Evolutionary conservation across 2,797 vertebrate species (phyloP), one percentile per base, ranked within the genome.

Genomic region (Naso thynnoides): DNA sequence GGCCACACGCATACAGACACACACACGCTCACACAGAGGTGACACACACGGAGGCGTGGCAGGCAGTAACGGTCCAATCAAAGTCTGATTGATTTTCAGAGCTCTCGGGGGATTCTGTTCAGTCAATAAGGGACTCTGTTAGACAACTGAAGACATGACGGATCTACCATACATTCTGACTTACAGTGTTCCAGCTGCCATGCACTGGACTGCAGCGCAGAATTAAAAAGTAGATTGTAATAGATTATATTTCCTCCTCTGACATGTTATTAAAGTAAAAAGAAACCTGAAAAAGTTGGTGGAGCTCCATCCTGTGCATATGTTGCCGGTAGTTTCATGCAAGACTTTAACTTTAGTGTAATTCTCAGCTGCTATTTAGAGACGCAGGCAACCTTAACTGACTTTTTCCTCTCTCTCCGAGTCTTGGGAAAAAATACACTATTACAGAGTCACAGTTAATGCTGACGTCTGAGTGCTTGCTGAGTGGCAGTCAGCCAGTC

Each of bases 101-200:
- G 86, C 82, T 87, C 91, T 82, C 76, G 3, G 74, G 78, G 79
- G 88, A 89, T 81, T 82, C 84, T 67, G 78, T 49, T 63, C 67
- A 76, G 83, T 93, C 91, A 88, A 91, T 91, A 90, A 68, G 61
- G 45, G 81, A 89, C 81, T 90, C 83, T 91, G 91, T 93, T 81
- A 81, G 90, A 93, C 89, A 88, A 81, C 79, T 85, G 81, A 76
- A 83, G 84, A 89, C 87, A 90, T 90, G 87, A 93, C 86, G 88
- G 88, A 93, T 87, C 73, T 62, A 47, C 78, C 83, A 65, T 72
- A 76, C 69, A 27, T 84, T 78, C 48, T 33, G 41, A 38, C 66
- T 74, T 82, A 74, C 79, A 72, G 78, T 23, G 41, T 76, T 68
- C 36, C 86, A 78, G 76, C 76, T 79, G 78, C 49, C 63, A 9